Percentiles rank a stretch among this genome's conserved stretches.
phyloP scores from a whole-genome alignment of 2,113 vertebrate species.

The Microtus pennsylvanicus region DNA sequence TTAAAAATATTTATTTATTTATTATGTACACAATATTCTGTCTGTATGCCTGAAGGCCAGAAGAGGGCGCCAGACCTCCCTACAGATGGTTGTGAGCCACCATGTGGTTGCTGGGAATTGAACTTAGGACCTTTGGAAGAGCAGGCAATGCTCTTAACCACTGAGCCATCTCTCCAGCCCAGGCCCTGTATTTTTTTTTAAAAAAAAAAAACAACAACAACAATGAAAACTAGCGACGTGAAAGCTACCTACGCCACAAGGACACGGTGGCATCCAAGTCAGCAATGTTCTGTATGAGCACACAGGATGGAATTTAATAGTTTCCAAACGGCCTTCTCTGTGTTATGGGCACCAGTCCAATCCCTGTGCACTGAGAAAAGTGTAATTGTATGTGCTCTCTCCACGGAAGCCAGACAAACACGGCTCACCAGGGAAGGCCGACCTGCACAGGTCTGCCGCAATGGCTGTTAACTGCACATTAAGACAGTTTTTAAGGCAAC shows the following conservation, averaged over 20 bases:
- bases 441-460: conserved; percentile 36
- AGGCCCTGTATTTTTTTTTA: too few relatives aligned
- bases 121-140: too few relatives aligned
- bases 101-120: too few relatives aligned
- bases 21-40: too few relatives aligned
- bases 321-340: conserved; percentile 25
- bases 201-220: background rate
- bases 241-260: background rate
- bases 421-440: conserved; percentile 39
- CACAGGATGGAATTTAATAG: background rate
- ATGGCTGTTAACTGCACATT: background rate
- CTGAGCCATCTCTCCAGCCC: too few relatives aligned
- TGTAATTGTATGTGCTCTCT: background rate
- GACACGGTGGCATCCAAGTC: background rate
- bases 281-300: background rate
- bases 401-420: conserved; percentile 31
- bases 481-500: conserved; percentile 52
- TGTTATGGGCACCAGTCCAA: background rate
- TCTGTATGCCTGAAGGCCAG: too few relatives aligned
- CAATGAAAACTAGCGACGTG: background rate
- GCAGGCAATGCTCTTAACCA: too few relatives aligned
- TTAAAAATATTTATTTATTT: too few relatives aligned
- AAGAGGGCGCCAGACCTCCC: too few relatives aligned
- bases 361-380: background rate
- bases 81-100: too few relatives aligned